A percentile compares a stretch with the other conserved stretches of the same genome.
These are phyloP conservation scores for Riptortus pedestris DNA, from an alignment of 1,140 invertebrate genomes.

Conservation along the genomic window DNA sequence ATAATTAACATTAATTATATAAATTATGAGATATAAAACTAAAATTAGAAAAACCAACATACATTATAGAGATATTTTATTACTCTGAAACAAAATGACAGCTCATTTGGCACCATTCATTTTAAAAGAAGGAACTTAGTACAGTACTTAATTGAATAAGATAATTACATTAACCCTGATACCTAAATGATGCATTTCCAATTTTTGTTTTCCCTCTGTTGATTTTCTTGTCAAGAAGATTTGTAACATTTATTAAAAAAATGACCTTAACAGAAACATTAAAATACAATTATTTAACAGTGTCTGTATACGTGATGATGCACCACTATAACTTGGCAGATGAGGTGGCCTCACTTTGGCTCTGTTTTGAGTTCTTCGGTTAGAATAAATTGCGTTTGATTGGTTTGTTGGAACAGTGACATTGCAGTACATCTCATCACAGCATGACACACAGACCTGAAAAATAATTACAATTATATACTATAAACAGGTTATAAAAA, in stretches of 20 bases:
- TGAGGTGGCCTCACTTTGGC: not conserved
- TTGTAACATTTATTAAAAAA: not conserved
- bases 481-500: too few relatives aligned
- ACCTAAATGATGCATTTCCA: too few relatives aligned
- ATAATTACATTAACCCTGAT: not conserved
- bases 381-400: constrained; percentile 43
- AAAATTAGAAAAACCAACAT: too few relatives aligned
- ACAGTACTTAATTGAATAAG: not conserved
- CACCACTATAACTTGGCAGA: not conserved
- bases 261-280: not conserved
- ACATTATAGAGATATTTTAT: too few relatives aligned
- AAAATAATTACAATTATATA: too few relatives aligned
- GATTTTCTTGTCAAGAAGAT: too few relatives aligned
- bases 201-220: too few relatives aligned
- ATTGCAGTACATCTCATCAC: constrained; percentile 55
- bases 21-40: too few relatives aligned
- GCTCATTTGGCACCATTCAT: not conserved
- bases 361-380: constrained; percentile 24
- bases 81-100: not conserved
- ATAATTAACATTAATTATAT: too few relatives aligned
- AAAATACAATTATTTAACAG: not conserved
- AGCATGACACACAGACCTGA: constrained; percentile 51
- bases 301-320: not conserved
- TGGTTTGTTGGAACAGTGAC: constrained; percentile 50
- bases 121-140: not conserved